Conservation (phyloP, 2,888 invertebrate species). For the Drosophila greeni region DNA sequence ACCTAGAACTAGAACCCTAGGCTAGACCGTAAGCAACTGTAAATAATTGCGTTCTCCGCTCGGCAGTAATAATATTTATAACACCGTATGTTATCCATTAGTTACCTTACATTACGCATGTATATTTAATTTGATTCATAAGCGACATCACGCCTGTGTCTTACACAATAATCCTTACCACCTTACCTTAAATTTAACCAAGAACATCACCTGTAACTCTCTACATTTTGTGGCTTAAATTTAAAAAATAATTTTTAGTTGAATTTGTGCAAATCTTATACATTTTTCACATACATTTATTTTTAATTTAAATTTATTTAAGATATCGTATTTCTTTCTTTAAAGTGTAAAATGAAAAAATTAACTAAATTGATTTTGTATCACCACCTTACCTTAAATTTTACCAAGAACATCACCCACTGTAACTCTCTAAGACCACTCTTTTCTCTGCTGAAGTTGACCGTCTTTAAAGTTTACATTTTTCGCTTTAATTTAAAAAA, state of each 20-base stretch:
- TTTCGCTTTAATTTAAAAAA: too few species aligned
- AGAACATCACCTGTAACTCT: too few species aligned
- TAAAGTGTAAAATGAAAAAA: too few species aligned
- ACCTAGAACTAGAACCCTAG: conserved; percentile 23
- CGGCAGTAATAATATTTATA: conserved; percentile 42
- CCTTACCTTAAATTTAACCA: not conserved
- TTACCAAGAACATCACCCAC: too few species aligned
- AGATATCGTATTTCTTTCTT: not conserved
- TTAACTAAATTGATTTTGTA: too few species aligned
- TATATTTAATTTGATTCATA: conserved; percentile 25
- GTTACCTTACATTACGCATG: conserved; percentile 25
- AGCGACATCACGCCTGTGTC: conserved; percentile 43
- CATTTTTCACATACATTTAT: too few species aligned
- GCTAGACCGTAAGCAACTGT: conserved; percentile 29
- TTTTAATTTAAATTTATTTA: not conserved
- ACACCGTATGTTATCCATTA: conserved; percentile 36
- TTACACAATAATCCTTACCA: conserved; percentile 27
- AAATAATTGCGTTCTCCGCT: conserved; percentile 40
- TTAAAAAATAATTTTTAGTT: too few species aligned
- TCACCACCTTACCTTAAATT: too few species aligned
- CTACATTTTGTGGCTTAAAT: too few species aligned
- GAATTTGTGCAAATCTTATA: too few species aligned
- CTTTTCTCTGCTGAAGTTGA: not conserved
- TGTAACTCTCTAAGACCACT: not conserved
- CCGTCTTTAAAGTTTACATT: not conserved